phyloP scores from a whole-genome alignment of 2,888 invertebrate genomes.

The Liodrosophila aerea region DNA sequence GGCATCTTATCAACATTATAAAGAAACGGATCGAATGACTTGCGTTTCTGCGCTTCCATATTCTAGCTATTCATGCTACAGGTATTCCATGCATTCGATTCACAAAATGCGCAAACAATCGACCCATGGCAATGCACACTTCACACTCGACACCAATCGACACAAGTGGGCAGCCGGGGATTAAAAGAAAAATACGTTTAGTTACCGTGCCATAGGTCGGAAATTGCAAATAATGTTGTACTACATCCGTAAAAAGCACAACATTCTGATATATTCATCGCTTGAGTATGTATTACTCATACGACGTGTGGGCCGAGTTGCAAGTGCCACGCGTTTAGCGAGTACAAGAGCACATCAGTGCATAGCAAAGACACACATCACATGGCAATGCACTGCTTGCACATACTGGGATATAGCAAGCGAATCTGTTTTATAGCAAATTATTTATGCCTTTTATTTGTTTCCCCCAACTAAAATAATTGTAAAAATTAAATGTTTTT shows the following conservation, averaged over 20 bases:
- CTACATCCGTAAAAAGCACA: no score
- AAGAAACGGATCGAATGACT: slow-evolving; percentile 3
- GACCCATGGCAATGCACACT: slow-evolving; percentile 1
- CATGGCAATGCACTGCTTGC: not conserved
- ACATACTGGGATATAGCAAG: not conserved
- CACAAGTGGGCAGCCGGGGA: not conserved
- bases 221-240: slow-evolving; percentile 2
- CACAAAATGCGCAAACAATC: slow-evolving; percentile 13
- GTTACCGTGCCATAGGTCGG: slow-evolving; percentile 23
- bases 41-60: not conserved
- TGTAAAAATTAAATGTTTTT: no score
- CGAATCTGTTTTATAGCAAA: not conserved
- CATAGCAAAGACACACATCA: not conserved
- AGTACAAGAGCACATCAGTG: no score
- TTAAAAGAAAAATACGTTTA: slow-evolving; percentile 14
- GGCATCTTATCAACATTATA: slow-evolving; percentile 30
- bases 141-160: slow-evolving; percentile 1
- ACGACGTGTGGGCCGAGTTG: slow-evolving; percentile 30
- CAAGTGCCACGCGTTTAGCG: not conserved
- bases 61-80: slow-evolving; percentile 32
- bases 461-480: no score
- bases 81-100: slow-evolving; percentile 21
- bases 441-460: no score
- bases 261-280: not conserved
- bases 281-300: slow-evolving; percentile 31